Evolutionary conservation across 2,113 vertebrate genomes (phyloP).

Genomic region (Dicaeum eximium): DNA sequence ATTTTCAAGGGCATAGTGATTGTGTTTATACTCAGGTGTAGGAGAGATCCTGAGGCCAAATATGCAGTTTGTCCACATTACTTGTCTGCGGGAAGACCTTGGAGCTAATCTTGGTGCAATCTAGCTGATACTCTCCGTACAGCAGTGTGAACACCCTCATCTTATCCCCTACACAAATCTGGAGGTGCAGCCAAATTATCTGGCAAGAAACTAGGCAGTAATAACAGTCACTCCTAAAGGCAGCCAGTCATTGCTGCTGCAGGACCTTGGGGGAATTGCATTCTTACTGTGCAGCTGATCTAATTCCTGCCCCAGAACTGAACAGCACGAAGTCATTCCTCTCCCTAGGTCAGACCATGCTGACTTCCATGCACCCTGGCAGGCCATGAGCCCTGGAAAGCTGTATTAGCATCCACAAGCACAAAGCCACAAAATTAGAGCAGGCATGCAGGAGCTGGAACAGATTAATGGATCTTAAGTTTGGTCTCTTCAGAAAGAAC

Average conservation of each 20-base stretch:
- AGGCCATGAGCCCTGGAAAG: background rate
- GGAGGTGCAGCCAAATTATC: slow-evolving; percentile 6
- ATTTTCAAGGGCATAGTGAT: slow-evolving; percentile 1
- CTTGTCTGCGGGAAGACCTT: slow-evolving; percentile 18
- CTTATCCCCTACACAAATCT: slow-evolving; percentile 36
- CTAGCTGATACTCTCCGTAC: slow-evolving; percentile 19
- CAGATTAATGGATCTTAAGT: background rate
- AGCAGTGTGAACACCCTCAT: background rate
- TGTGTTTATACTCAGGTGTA: slow-evolving; percentile 14
- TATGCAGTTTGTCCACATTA: slow-evolving; percentile 48
- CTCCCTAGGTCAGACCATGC: background rate
- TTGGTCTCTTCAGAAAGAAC: background rate
- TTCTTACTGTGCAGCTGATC: background rate
- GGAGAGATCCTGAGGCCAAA: slow-evolving; percentile 47
- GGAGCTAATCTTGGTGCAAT: slow-evolving; percentile 26
- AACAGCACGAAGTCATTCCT: background rate
- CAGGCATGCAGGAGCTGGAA: background rate
- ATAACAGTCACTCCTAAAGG: slow-evolving; percentile 11
- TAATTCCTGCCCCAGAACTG: background rate
- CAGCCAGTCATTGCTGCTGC: background rate
- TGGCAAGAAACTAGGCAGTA: slow-evolving; percentile 24
- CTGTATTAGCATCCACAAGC: background rate
- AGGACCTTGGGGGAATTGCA: background rate
- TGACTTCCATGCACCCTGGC: background rate
- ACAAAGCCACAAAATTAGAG: slow-evolving; percentile 29